Evolutionary conservation across 2,797 vertebrate genomes (phyloP), one percentile per base, ranked within the genome.

Genomic region (Acipenser transmontanus): DNA sequence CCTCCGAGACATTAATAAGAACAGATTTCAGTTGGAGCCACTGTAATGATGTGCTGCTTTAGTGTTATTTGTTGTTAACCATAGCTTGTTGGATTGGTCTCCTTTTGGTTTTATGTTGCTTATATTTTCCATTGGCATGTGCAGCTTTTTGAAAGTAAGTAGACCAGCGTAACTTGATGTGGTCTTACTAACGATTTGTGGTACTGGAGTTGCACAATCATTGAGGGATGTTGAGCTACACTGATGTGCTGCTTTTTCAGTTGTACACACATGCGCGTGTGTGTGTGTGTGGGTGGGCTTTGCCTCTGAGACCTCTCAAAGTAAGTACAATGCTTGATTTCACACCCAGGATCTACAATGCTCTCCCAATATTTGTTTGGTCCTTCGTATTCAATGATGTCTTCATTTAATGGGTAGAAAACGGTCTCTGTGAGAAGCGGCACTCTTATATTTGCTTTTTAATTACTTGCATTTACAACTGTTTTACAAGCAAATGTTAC

Each of bases 61-160:
- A 75, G 74, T 78, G 75, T 77, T 82, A 81, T 78, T 76, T 64
- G 73, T 73, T 80, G 78, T 69, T 52, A 80, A 80, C 79, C 80
- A 77, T 80, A 73, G 77, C 77, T 76, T 80, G 77, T 79, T 74
- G 79, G 81, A 71, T 65, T 60, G 20, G 50, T 50, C 47, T 57
- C 52, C 49, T 14, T n/a, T 54, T 20, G 70, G 62, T 65, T 79
- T 72, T 73, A 74, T 62, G 62, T 71, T 74, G 71, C 62, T 72
- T 77, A 74, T 80, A 81, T 77, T 76, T 80, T 84, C 83, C 82
- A 73, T 76, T 76, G 68, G 77, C 83, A 82, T 77, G 73, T 82
- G 81, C 76, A 34, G 71, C 80, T 80, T 78, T 74, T 77, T 78
- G 79, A 81, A 80, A 73, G 75, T 69, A 70, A 75, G 77, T 61